Evolutionary conservation across 2,888 invertebrate genomes (phyloP).

Genomic region (Diloba caeruleocephala): DNA sequence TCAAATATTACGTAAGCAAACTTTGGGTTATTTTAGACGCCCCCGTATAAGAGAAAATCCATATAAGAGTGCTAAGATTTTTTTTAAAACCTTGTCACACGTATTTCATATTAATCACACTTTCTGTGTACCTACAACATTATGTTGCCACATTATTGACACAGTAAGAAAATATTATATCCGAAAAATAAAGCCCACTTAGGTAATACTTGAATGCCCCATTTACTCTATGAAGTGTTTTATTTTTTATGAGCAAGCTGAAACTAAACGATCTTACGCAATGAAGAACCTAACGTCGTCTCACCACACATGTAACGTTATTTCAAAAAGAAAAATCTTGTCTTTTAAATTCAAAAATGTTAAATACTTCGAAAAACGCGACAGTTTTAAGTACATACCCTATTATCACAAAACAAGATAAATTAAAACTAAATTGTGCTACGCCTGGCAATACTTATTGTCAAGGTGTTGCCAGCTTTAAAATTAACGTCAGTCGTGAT

Average conservation of each 20-base stretch:
- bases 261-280: constrained; percentile 70
- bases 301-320: constrained; percentile 89
- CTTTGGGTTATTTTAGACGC: too few relatives aligned
- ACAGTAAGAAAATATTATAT: too few relatives aligned
- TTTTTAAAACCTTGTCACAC: too few relatives aligned
- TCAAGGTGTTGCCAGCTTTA: constrained; percentile 64
- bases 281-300: constrained; percentile 83
- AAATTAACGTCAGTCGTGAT: constrained; percentile 72
- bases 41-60: too few relatives aligned
- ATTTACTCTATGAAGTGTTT: constrained; percentile 16
- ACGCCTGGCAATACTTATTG: constrained; percentile 65
- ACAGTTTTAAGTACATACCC: constrained; percentile 79
- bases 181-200: too few relatives aligned
- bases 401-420: constrained; percentile 86
- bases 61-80: too few relatives aligned
- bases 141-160: too few relatives aligned
- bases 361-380: constrained; percentile 65
- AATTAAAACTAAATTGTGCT: constrained; percentile 84
- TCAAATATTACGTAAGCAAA: too few relatives aligned
- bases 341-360: constrained; percentile 67
- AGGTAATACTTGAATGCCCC: too few relatives aligned
- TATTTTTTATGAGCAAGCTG: constrained; percentile 61
- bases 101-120: too few relatives aligned
- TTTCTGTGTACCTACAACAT: too few relatives aligned
- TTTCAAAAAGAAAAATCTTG: constrained; percentile 67